phyloP scores from a whole-genome alignment of 2,113 vertebrate genomes.

The Helogale parvula region DNA sequence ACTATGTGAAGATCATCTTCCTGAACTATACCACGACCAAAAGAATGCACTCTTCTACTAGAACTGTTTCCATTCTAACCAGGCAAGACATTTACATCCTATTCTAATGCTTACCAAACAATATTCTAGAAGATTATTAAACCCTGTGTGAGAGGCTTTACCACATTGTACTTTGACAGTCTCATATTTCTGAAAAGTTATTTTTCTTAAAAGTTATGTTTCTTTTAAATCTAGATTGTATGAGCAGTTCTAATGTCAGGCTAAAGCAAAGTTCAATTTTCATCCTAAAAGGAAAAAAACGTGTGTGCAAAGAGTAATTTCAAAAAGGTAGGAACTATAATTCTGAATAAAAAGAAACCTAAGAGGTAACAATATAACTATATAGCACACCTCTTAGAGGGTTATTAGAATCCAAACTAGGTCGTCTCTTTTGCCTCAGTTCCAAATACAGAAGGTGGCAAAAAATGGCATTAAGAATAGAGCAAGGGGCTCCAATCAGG shows the following conservation, averaged over 20 bases:
- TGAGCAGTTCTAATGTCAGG: background rate
- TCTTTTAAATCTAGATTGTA: background rate
- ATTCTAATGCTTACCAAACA: background rate
- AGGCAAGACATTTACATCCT: background rate
- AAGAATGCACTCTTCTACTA: background rate
- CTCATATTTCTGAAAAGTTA: background rate
- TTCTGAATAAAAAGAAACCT: constrained; percentile 27
- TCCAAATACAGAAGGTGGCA: background rate
- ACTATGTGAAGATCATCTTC: constrained; percentile 44
- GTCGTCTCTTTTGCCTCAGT: background rate
- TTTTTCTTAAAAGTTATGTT: background rate
- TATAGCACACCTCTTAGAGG: background rate
- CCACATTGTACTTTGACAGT: background rate
- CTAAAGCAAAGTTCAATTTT: constrained; percentile 15
- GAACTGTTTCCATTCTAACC: constrained; percentile 5
- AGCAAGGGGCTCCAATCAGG: background rate
- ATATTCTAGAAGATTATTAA: background rate
- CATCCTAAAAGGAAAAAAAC: constrained; percentile 40
- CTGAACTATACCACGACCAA: background rate
- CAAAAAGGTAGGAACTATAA: constrained; percentile 16
- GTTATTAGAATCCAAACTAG: background rate
- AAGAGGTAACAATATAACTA: background rate
- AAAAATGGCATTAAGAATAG: background rate
- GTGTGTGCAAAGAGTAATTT: background rate
- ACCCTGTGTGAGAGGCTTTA: background rate